Evolutionary conservation across 2,888 invertebrate genomes (phyloP), one percentile per base, ranked within the genome.

Genomic region (Apamea crenata): DNA sequence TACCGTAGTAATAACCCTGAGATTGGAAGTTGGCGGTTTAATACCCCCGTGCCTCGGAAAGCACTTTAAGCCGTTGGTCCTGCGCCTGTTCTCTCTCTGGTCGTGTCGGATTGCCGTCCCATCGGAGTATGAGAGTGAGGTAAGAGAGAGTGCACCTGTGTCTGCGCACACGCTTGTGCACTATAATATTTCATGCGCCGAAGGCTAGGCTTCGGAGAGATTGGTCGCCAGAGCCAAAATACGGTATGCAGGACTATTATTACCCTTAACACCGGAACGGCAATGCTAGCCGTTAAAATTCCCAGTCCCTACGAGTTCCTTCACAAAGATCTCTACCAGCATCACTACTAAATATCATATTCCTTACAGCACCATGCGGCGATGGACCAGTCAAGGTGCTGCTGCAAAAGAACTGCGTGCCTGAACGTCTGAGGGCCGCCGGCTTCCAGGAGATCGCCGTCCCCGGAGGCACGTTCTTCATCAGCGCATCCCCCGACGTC

Each of bases 401-500:
- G 4, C 61, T 92, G 4, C 91, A 90, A 10, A 91, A 90, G 78
- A 90, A 86, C 77, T 61, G 82, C 66, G 82, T 93, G 0, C 80
- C 90, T 0, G 91, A 93, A 2, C 87, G 91, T 2, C 90, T 96
- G 0, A 88, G 88, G 16, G 29, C 87, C 3, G 82, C 91, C 4
- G 95, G 95, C 56, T 96, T 96, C 93, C 93, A 92, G 73, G 87
- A 91, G 1, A 77, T 94, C 50, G 86, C 91, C 2, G 95, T 96
- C 0, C 93, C 93, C 0, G 96, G 96, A 0, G 96, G 96, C 10
- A 91, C 91, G 6, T 91, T 96, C 89, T 95, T 83, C 93, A 83
- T 96, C 76, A 88, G 89, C 16, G 89, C 91, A 0, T 91, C 93
- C 50, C 95, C 96, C 3, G 95, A 95, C 84, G 91, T 95, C 1